Conservation (phyloP, 2,113 vertebrate genomes). For the Ammodytes marinus region DNA sequence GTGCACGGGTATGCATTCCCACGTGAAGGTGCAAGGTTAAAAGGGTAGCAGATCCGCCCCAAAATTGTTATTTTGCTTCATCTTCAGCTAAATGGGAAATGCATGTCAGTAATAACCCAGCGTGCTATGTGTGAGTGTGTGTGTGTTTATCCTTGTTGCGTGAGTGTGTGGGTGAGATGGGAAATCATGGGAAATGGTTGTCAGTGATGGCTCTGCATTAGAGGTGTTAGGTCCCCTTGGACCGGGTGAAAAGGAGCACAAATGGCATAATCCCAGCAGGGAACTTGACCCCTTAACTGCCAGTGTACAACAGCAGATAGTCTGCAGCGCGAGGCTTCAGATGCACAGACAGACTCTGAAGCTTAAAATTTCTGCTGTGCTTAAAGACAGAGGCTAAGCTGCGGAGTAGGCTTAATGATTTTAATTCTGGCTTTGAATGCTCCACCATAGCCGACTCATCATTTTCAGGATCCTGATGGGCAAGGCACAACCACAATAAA, state of each 20-base stretch:
- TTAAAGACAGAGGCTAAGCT: slow-evolving; percentile 20
- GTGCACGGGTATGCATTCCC: slow-evolving; percentile 17
- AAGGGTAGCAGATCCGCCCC: slow-evolving; percentile 39
- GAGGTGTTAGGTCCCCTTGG: slow-evolving; percentile 61
- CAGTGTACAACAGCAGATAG: background rate
- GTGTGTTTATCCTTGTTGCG: slow-evolving; percentile 11
- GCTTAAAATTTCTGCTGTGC: background rate
- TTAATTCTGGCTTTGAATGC: background rate
- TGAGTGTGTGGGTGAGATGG: slow-evolving; percentile 39
- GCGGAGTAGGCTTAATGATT: slow-evolving; percentile 1
- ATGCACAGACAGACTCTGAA: background rate
- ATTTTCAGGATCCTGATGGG: background rate
- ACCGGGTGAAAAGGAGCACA: slow-evolving; percentile 34
- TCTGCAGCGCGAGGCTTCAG: background rate
- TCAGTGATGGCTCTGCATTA: slow-evolving; percentile 70
- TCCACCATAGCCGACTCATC: background rate
- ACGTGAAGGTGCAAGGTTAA: slow-evolving; percentile 70
- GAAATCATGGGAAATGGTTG: slow-evolving; percentile 76
- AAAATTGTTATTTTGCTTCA: slow-evolving; percentile 68
- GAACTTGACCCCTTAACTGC: slow-evolving; percentile 36
- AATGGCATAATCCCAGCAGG: slow-evolving; percentile 59
- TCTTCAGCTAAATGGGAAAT: slow-evolving; percentile 72
- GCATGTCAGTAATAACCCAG: slow-evolving; percentile 72
- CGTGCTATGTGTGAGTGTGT: slow-evolving; percentile 14
- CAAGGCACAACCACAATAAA: background rate